Base-by-base conservation (phyloP, 2,888 invertebrate genomes). In the Rhingia campestris region DNA sequence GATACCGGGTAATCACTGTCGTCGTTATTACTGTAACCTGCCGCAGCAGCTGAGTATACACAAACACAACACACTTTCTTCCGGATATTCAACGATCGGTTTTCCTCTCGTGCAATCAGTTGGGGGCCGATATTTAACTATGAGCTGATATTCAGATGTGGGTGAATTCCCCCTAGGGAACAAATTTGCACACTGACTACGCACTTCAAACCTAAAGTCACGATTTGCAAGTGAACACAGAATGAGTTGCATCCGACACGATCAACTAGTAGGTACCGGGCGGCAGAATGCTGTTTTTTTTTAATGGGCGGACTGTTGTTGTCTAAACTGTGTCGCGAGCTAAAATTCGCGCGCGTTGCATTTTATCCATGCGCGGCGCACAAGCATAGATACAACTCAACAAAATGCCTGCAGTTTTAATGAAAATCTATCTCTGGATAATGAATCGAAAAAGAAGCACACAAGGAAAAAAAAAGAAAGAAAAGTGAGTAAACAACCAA, bases 31-130 rank as follows among this genome's bases (percentile, higher is more conserved):
- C 59, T 43, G 33, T 33, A 67, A 5, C 37, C 33, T 7, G 14
- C 47, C 22, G 45, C 58, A 47, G 75, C 81, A 81, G 81, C 76
- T 81, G 81, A 66, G 70, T 72, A 66, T 9, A 22, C 70, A 81
- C 45, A 73, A 54, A 75, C 22, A 61, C 70, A 63, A 61, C 72
- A 66, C 77, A 77, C 82, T 82, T 77, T 82, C 82, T 77, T 77
- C 72, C 61, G 77, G 63, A 73, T 77, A 69, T 67, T 56, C 56
- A 32, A 61, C 63, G 73, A 73, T 73, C 63, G 56, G 43, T 76
- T 67, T 58, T 37, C 10, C 64, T 54, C 53, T 67, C 32, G 59
- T 64, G 30, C 53, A 66, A 54, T 49, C 66, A 22, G 47, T n/a
- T 14, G 14, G 32, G 37, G 12, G 33, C 47, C 12, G 12, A 39